Conservation (phyloP, 2,888 invertebrate genomes). For the Lochmaea crataegi region DNA sequence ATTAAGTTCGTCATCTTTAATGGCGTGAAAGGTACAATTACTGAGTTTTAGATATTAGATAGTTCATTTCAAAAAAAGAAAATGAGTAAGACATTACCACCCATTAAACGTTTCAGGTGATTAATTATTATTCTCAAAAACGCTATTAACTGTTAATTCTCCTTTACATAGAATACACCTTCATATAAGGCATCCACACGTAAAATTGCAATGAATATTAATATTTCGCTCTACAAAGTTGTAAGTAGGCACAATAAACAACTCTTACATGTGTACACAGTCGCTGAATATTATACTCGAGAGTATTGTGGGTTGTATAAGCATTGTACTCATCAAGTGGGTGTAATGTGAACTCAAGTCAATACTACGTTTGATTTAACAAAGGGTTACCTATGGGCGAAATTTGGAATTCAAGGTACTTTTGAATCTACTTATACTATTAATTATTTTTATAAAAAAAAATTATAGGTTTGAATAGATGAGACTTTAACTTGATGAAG, state of each 20-base stretch:
- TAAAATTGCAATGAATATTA: constrained; percentile 37
- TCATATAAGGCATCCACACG: constrained; percentile 29
- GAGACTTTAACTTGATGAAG: too few relatives aligned
- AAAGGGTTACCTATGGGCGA: constrained; percentile 3
- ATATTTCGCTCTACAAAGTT: constrained; percentile 35
- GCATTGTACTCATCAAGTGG: constrained; percentile 32
- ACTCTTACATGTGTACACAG: constrained; percentile 41
- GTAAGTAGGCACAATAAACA: constrained; percentile 40
- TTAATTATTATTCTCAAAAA: constrained; percentile 29
- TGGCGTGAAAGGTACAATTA: background rate
- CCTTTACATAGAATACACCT: constrained; percentile 31
- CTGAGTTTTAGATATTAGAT: background rate
- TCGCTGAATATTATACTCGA: constrained; percentile 41
- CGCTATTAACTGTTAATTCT: constrained; percentile 27
- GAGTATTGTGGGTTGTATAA: constrained; percentile 49
- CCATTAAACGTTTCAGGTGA: constrained; percentile 27
- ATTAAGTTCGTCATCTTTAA: background rate
- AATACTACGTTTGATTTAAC: background rate
- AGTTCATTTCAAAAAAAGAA: background rate
- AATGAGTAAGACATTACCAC: background rate
- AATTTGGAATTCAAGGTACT: too few relatives aligned
- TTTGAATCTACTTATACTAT: too few relatives aligned
- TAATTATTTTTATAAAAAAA: too few relatives aligned
- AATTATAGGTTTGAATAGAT: too few relatives aligned
- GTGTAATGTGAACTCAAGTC: constrained; percentile 22